Conservation (phyloP, 2,888 invertebrate genomes). For the Branchipolynoe longqiensis region DNA sequence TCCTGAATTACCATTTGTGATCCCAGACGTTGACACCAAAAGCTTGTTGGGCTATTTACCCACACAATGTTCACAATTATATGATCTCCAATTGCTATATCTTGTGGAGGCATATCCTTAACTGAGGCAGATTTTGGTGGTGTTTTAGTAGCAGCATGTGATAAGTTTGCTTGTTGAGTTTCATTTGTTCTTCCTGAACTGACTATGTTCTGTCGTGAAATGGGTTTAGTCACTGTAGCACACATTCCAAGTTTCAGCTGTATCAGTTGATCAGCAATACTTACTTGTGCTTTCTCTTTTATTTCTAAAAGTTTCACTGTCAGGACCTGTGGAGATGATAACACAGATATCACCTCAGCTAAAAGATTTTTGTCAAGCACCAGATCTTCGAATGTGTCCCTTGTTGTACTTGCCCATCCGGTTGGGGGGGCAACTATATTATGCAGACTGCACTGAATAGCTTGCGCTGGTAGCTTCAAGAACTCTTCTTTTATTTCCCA, state of each 20-base stretch:
- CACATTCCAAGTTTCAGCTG: not conserved
- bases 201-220: no score
- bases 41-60: constrained; percentile 29
- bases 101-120: not conserved
- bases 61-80: constrained; percentile 57
- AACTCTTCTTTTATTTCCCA: constrained; percentile 66
- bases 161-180: no score
- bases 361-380: constrained; percentile 60
- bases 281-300: not conserved
- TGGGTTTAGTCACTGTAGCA: no score
- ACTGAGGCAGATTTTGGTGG: not conserved
- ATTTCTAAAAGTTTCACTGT: not conserved
- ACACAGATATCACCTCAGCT: constrained; percentile 40
- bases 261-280: not conserved
- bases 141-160: not conserved
- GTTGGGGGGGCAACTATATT: constrained; percentile 67
- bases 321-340: not conserved
- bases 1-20: constrained; percentile 61
- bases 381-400: constrained; percentile 56
- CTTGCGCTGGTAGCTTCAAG: constrained; percentile 72
- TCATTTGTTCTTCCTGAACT: no score
- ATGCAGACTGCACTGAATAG: constrained; percentile 72
- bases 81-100: constrained; percentile 3
- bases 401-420: constrained; percentile 24
- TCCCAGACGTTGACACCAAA: not conserved